phyloP scores from a whole-genome alignment of 2,888 invertebrate species.

The Yponomeuta evonymella region DNA sequence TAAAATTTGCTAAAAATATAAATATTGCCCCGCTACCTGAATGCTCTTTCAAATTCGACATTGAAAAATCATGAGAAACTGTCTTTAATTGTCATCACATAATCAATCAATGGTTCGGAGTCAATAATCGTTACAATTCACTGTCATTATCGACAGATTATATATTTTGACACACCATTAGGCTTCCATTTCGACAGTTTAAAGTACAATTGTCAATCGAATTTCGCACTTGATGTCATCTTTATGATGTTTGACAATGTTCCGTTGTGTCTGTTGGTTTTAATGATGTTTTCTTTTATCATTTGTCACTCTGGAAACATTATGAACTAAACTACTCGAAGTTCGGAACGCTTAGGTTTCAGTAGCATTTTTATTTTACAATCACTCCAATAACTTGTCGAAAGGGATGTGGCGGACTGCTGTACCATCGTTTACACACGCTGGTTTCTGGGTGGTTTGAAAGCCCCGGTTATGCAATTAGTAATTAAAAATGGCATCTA shows the following conservation, averaged over 20 bases:
- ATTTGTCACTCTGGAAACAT: neutral
- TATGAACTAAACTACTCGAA: neutral
- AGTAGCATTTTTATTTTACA: too few relatives aligned
- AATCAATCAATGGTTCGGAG: conserved; percentile 47
- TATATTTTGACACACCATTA: conserved; percentile 74
- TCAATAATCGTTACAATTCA: conserved; percentile 41
- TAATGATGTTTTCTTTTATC: conserved; percentile 23
- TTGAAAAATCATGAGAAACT: conserved; percentile 40
- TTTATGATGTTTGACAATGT: conserved; percentile 47
- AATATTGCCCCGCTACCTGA: too few relatives aligned
- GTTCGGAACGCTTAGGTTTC: too few relatives aligned
- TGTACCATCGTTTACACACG: too few relatives aligned
- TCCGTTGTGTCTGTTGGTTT: conserved; percentile 37
- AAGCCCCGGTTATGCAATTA: too few relatives aligned
- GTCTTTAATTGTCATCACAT: conserved; percentile 48
- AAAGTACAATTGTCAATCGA: conserved; percentile 53
- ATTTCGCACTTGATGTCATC: conserved; percentile 62
- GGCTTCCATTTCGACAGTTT: conserved; percentile 45
- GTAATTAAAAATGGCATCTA: too few relatives aligned
- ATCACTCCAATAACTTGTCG: too few relatives aligned
- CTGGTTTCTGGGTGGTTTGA: too few relatives aligned
- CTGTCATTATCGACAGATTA: conserved; percentile 45
- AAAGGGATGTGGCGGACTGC: too few relatives aligned
- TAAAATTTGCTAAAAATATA: too few relatives aligned
- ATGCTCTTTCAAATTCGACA: conserved; percentile 8